A percentile compares a stretch with the other conserved stretches of the same genome.
Evolutionary conservation across 1,140 invertebrate species (phyloP).

Genomic region (Myzus persicae): DNA sequence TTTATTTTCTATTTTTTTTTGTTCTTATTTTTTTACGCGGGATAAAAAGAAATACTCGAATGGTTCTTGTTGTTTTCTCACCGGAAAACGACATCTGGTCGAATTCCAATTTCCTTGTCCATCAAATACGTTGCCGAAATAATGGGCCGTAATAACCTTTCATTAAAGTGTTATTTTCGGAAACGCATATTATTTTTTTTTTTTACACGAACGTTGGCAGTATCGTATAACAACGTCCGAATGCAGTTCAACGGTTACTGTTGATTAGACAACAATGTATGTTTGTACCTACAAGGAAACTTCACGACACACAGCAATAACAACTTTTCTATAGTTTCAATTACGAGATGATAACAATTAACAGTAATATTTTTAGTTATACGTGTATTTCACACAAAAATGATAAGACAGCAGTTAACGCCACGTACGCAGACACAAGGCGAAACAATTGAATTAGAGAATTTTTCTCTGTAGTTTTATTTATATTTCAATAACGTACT

Average conservation of each 20-base stretch:
- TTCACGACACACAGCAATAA: not conserved
- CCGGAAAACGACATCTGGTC: not conserved
- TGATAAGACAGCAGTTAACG: not conserved
- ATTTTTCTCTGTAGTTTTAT: not conserved
- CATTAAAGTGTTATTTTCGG: not conserved
- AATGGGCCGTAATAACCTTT: not conserved
- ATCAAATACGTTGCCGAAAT: not conserved
- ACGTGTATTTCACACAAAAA: not conserved
- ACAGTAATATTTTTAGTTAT: not conserved
- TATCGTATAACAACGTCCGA: not conserved
- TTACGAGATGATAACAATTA: not conserved
- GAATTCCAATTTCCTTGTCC: not conserved
- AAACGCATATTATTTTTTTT: not conserved
- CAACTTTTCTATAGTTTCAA: not conserved
- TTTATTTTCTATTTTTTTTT: not conserved
- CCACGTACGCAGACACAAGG: not conserved
- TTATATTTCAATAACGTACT: constrained; percentile 10
- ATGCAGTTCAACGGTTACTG: constrained; percentile 40
- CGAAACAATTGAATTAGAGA: not conserved
- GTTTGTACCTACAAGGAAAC: not conserved
- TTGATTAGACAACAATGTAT: constrained; percentile 31
- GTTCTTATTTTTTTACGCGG: not conserved
- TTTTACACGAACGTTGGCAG: not conserved
- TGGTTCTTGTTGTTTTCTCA: not conserved
- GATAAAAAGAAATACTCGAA: not conserved